A percentile compares a stretch with the other conserved stretches of the same genome.
Conservation (phyloP, 2,888 invertebrate genomes). For the Pegoplata infirma region DNA sequence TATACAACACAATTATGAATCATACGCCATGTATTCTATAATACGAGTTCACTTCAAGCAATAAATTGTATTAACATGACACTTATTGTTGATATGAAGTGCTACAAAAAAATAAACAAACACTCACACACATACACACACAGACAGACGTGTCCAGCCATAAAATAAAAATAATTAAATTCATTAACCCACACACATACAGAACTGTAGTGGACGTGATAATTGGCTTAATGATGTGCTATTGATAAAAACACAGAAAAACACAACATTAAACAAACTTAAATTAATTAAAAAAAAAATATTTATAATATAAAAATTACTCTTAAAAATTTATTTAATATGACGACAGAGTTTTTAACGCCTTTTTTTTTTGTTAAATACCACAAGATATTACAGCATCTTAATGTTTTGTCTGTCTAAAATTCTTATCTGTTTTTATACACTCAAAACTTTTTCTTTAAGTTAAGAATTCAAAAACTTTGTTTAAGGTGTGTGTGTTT, state of each 20-base stretch:
- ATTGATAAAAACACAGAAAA: slow-evolving; percentile 1
- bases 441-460: slow-evolving; percentile 11
- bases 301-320: neutral
- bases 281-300: neutral
- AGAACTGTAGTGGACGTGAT: slow-evolving; percentile 37
- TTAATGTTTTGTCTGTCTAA: slow-evolving; percentile 5
- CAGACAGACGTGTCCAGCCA: neutral
- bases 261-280: slow-evolving; percentile 4
- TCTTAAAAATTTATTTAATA: neutral
- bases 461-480: neutral
- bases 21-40: neutral
- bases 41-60: neutral
- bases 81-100: slow-evolving; percentile 14
- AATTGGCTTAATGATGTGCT: slow-evolving; percentile 48
- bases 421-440: slow-evolving; percentile 22
- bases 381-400: slow-evolving; percentile 13
- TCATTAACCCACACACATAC: slow-evolving; percentile 16
- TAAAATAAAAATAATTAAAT: neutral
- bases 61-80: slow-evolving; percentile 22
- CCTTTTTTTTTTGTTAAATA: slow-evolving; percentile 9
- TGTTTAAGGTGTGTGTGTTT: neutral
- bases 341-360: slow-evolving; percentile 7
- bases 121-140: neutral
- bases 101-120: neutral
- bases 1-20: slow-evolving; percentile 5